Evolutionary conservation across 2,797 vertebrate genomes (phyloP), one percentile per base, ranked within the genome.

Genomic region (Sebastes baramenuke): DNA sequence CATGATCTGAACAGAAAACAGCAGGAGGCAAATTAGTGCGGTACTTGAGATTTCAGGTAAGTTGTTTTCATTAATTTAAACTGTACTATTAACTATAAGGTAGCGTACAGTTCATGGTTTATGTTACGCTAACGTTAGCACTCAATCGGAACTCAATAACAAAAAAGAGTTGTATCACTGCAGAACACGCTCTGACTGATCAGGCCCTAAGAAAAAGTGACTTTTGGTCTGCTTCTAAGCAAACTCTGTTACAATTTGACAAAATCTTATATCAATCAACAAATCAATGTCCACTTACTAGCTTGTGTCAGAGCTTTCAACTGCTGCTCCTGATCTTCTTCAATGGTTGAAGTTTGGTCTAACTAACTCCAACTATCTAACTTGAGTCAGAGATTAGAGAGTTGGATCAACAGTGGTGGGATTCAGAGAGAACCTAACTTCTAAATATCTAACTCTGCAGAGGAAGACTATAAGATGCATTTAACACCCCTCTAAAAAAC

Each of bases 121-220:
- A 30, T 32, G 10, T 34, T 62, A 3, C n/a, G 20, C 30, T 62
- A 8, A 34, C 2, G 20, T 34, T 62, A 36, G 30, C 30, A 62
- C 29, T 62, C 10, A 13, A n/a, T n/a, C n/a, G 1, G 6, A 38
- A 38, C 5, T 38, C 29, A 30, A 29, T 20, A 10, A 27, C 1
- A 60, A 30, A 58, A 59, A 60, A 3, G 0, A 49, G 0, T 20
- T 49, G 42, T 0, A 49, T 0, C 42, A 49, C 58, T 60, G 58
- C 27, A 29, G 1, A 58, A 29, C 6, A 18, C 4, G 14, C 58
- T 59, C 27, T 30, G 27, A 2, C 16, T 30, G 58, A 60, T 60
- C 27, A 20, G 27, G 55, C 42, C 42, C 42, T 46, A 18, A 46
- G 42, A 60, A 30, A 60, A 60, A 5, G 58, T 27, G 25, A 13